Base-by-base conservation (phyloP, 64 coral and sea anemone genomes). In the Montipora efflorescens region DNA sequence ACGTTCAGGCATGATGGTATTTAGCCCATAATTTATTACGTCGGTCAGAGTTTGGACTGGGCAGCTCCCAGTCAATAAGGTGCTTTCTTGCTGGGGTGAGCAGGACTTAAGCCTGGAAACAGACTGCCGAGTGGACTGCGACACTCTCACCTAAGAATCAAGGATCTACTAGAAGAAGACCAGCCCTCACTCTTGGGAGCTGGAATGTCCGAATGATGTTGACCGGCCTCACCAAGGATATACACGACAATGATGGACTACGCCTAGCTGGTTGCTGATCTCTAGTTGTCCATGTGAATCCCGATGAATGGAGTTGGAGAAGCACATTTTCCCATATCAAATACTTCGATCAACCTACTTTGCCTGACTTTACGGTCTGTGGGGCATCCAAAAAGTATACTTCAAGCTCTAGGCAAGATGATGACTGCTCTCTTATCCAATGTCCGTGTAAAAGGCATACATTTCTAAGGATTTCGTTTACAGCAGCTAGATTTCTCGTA, bases 131-230 rank as follows among this genome's bases (percentile, higher is more conserved):
- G 62, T 67, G 62, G 62, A 67, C 62, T 67, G 62, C 80, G 28
- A 52, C 80, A 28, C 21, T 61, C 80, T 48, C 80, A 36, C 36
- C 36, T 36, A 36, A 36, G 36, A 36, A 36, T 36, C 36, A 36
- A 73, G 66, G 4, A n/a, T 15, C 36, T 13, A 53, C 47, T 21
- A 77, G 20, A 81, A 95, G 58, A 45, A 84, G 5, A 14, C 93
- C 80, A 80, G 64, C 76, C 59, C 94, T 91, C 47, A 48, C 16
- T 15, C 72, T 95, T 23, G 81, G 79, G 28, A 68, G 55, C 74
- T 95, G 78, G 77, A 89, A 95, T 84, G 82, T 95, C 15, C 74
- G 66, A 71, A 82, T 51, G 0, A 91, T 87, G 76, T 5, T 21
- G 10, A 15, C 89, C 22, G 76, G 89, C 69, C 74, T 88, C 15